Conservation (phyloP, 2,888 invertebrate genomes). For the Coelogynopora nodosa region DNA sequence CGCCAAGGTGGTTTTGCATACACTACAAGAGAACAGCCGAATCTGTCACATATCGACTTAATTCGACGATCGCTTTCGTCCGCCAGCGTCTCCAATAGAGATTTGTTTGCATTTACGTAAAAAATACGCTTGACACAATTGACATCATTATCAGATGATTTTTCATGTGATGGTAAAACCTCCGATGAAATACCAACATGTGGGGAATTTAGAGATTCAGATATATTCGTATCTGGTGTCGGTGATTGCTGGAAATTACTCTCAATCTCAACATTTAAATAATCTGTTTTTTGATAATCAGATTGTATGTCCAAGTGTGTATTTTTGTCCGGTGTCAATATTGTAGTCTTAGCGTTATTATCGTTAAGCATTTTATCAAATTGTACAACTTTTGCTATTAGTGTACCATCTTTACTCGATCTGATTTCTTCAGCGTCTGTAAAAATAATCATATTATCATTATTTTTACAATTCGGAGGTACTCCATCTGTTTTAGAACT, state of each 20-base stretch:
- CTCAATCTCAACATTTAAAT: too few relatives aligned
- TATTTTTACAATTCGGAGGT: too few relatives aligned
- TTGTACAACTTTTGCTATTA: too few relatives aligned
- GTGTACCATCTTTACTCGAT: too few relatives aligned
- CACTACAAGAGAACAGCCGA: neutral
- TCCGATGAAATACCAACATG: neutral
- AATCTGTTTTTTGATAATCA: too few relatives aligned
- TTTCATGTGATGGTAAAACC: neutral
- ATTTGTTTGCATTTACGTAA: neutral
- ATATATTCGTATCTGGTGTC: neutral
- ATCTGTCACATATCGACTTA: slow-evolving; percentile 29
- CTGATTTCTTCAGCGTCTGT: too few relatives aligned
- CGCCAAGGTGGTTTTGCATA: slow-evolving; percentile 18
- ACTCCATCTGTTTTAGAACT: too few relatives aligned
- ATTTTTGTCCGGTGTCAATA: too few relatives aligned
- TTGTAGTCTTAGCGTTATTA: too few relatives aligned
- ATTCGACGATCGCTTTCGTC: slow-evolving; percentile 21
- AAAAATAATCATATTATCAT: too few relatives aligned
- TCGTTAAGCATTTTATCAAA: too few relatives aligned
- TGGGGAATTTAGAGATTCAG: neutral
- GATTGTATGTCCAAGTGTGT: too few relatives aligned
- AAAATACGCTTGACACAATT: neutral
- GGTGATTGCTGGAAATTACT: neutral
- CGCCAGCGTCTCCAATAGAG: slow-evolving; percentile 6
- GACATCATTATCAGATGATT: neutral